Percentiles rank a stretch among this genome's conserved stretches.
phyloP scores from a whole-genome alignment of 1,140 invertebrate genomes.

The Drosophila equinoxialis region DNA sequence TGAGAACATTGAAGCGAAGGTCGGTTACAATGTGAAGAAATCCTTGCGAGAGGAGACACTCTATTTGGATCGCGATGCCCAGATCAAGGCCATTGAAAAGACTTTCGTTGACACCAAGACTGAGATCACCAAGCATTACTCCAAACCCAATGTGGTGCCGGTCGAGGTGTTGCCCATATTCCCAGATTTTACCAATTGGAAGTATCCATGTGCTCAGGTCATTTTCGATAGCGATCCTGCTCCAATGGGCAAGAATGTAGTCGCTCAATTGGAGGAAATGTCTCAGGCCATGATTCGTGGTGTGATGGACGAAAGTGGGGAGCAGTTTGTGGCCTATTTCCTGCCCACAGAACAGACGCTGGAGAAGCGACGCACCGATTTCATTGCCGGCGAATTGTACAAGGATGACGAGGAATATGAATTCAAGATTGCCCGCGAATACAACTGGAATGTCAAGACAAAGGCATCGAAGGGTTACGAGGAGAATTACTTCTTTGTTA shows the following conservation, averaged over 20 bases:
- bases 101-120: conserved; percentile 97
- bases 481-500: conserved; percentile 98
- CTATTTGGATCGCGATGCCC: conserved; percentile 98
- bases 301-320: conserved; percentile 98
- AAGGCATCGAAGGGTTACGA: conserved; percentile 99
- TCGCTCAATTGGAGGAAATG: conserved; percentile 97
- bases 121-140: conserved; percentile 96
- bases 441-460: conserved; percentile 99
- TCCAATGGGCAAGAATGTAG: conserved; percentile 90
- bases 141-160: conserved; percentile 95
- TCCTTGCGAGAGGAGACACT: conserved; percentile 96
- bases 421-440: conserved; percentile 97
- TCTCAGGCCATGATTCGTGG: conserved; percentile 99
- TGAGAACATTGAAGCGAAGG: conserved; percentile 98
- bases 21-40: conserved; percentile 99
- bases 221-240: conserved; percentile 99
- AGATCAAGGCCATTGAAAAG: conserved; percentile 98
- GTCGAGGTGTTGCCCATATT: conserved; percentile 95
- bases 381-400: conserved; percentile 91
- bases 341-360: conserved; percentile 96
- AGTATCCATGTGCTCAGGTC: conserved; percentile 98
- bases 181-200: conserved; percentile 98
- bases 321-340: conserved; percentile 99
- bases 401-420: conserved; percentile 96
- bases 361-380: conserved; percentile 92